Percentiles rank a stretch among this genome's conserved stretches.
Conservation (phyloP, 1,140 invertebrate genomes). For the Brachionus angularis region DNA sequence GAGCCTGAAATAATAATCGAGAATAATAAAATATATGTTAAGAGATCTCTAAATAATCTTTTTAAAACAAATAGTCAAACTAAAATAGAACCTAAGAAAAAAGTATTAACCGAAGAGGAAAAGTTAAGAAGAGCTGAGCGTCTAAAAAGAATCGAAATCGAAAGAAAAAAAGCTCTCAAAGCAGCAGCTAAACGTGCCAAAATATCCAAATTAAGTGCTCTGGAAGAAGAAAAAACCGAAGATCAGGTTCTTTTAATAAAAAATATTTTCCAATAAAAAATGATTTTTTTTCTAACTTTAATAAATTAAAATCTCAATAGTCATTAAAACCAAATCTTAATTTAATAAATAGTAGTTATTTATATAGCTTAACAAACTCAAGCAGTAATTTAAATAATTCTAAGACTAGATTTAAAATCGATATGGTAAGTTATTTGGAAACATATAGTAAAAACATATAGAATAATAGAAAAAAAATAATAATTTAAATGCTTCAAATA, state of each 20-base stretch:
- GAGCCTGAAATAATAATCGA: constrained; percentile 11
- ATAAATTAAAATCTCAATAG: background rate
- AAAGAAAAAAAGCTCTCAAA: constrained; percentile 42
- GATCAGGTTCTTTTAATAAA: too few relatives aligned
- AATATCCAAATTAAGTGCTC: constrained; percentile 15
- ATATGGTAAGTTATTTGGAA: too few relatives aligned
- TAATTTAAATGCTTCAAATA: too few relatives aligned
- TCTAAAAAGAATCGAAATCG: constrained; percentile 19
- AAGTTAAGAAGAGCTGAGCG: background rate
- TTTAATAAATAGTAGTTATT: too few relatives aligned
- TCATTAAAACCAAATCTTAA: too few relatives aligned
- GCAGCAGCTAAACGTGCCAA: constrained; percentile 40
- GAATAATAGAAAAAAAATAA: too few relatives aligned
- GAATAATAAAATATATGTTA: background rate
- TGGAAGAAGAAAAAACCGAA: constrained; percentile 11
- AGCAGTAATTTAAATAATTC: too few relatives aligned
- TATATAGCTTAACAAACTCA: too few relatives aligned
- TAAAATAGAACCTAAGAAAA: background rate
- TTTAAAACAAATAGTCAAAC: background rate
- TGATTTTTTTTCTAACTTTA: background rate
- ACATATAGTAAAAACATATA: too few relatives aligned
- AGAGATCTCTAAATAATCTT: background rate
- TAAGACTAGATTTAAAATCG: too few relatives aligned
- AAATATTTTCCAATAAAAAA: too few relatives aligned
- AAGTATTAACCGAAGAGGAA: constrained; percentile 32